Conservation (phyloP, 2,113 vertebrate species). For the Corapipo altera region DNA sequence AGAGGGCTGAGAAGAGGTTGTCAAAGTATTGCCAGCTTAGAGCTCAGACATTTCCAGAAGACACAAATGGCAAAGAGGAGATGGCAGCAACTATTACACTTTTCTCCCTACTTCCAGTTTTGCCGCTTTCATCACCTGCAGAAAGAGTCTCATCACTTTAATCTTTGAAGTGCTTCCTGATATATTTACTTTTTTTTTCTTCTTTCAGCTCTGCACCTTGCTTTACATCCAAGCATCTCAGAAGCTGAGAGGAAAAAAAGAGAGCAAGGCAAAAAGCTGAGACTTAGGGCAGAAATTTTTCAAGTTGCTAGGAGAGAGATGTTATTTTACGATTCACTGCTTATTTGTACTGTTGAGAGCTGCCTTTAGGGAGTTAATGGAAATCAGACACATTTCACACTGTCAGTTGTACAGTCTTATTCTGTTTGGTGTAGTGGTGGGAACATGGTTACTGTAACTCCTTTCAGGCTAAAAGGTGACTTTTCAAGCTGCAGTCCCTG, state of each 20-base stretch:
- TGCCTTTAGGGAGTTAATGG: neutral
- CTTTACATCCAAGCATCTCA: neutral
- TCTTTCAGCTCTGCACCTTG: neutral
- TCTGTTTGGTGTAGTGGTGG: neutral
- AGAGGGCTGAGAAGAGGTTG: neutral
- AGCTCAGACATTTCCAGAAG: neutral
- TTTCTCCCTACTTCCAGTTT: neutral
- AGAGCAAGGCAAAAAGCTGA: neutral
- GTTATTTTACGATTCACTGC: neutral
- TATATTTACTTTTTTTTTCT: neutral
- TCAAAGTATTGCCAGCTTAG: neutral
- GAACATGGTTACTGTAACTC: neutral
- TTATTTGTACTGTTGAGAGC: neutral
- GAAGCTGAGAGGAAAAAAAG: neutral
- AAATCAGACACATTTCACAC: neutral
- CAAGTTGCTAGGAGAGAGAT: neutral
- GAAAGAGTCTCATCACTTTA: neutral
- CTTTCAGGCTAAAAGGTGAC: neutral
- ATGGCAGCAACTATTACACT: neutral
- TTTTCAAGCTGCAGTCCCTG: neutral
- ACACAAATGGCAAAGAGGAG: neutral
- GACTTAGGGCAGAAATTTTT: neutral
- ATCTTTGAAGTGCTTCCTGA: neutral
- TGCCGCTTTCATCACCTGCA: neutral
- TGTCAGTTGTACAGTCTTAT: neutral